These are phyloP conservation scores for Laticauda colubrina DNA, from an alignment of 2,113 vertebrate species.

Conservation along the genomic window DNA sequence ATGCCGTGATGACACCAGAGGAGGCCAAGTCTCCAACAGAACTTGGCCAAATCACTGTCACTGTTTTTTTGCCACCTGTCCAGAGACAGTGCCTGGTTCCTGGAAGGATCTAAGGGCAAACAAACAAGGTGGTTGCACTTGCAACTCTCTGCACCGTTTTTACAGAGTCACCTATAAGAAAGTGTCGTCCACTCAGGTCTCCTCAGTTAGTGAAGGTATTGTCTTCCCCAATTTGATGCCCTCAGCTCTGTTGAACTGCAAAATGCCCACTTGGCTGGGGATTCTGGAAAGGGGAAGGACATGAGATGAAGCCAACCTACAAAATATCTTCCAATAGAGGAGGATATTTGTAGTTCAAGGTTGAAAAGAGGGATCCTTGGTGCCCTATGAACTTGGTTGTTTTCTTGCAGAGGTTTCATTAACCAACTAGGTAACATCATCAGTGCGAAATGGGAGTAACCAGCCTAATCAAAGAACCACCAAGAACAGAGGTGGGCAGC, in stretches of 20 bases:
- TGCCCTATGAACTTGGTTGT: not conserved
- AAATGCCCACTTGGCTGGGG: not conserved
- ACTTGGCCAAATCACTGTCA: not conserved
- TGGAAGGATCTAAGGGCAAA: not conserved
- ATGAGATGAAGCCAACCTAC: not conserved
- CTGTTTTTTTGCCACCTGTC: not conserved
- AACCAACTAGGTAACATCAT: not conserved
- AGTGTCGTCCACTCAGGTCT: not conserved
- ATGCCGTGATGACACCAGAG: not conserved
- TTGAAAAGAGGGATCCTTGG: not conserved
- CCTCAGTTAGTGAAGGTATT: not conserved
- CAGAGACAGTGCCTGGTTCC: not conserved
- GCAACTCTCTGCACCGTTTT: not conserved
- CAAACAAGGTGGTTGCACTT: not conserved
- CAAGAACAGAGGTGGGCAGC: too few relatives aligned
- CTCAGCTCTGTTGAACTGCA: not conserved
- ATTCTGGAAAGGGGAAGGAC: constrained; percentile 20
- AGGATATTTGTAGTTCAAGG: not conserved
- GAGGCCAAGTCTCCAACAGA: not conserved
- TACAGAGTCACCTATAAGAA: not conserved
- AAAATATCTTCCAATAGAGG: not conserved
- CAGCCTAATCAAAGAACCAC: not conserved
- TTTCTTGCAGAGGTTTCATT: too few relatives aligned
- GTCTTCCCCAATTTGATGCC: not conserved
- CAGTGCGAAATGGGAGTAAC: not conserved